Conservation (phyloP, 2,888 invertebrate genomes). For the Drosophila sordidapex region DNA sequence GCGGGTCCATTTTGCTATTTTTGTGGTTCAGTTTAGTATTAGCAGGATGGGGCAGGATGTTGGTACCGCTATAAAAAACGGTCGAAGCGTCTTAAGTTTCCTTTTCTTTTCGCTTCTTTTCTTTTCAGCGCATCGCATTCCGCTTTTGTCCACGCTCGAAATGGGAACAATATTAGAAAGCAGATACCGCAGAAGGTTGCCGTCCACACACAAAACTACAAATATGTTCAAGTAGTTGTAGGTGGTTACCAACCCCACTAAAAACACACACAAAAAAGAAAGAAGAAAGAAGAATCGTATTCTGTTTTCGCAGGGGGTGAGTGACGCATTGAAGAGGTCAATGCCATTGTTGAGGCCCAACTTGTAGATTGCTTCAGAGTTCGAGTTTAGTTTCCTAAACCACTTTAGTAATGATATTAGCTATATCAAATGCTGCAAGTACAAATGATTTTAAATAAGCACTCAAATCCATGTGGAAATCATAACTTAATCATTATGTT, state of each 20-base stretch:
- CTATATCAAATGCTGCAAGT: background rate
- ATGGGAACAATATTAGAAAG: constrained; percentile 57
- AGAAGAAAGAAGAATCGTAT: background rate
- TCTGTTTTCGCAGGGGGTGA: background rate
- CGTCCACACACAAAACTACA: constrained; percentile 36
- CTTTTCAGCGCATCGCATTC: constrained; percentile 24
- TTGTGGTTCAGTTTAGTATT: constrained; percentile 7
- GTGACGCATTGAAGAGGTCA: constrained; percentile 23
- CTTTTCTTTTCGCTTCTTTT: constrained; percentile 45
- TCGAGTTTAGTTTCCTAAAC: background rate
- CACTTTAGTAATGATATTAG: background rate
- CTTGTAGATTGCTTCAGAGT: constrained; percentile 9
- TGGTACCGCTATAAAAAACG: constrained; percentile 80
- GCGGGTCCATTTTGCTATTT: constrained; percentile 61
- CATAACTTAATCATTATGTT: background rate
- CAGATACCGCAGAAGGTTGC: constrained; percentile 63
- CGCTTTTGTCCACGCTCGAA: constrained; percentile 51
- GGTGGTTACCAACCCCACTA: constrained; percentile 51
- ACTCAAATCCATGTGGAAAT: background rate
- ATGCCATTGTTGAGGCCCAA: constrained; percentile 18
- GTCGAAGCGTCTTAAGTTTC: constrained; percentile 77
- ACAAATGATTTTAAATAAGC: background rate
- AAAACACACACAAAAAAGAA: background rate
- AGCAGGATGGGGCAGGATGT: constrained; percentile 72
- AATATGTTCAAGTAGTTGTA: constrained; percentile 3